These are phyloP conservation scores for Eubasilissa regina DNA, from an alignment of 1,140 invertebrate species.

Conservation along the genomic window DNA sequence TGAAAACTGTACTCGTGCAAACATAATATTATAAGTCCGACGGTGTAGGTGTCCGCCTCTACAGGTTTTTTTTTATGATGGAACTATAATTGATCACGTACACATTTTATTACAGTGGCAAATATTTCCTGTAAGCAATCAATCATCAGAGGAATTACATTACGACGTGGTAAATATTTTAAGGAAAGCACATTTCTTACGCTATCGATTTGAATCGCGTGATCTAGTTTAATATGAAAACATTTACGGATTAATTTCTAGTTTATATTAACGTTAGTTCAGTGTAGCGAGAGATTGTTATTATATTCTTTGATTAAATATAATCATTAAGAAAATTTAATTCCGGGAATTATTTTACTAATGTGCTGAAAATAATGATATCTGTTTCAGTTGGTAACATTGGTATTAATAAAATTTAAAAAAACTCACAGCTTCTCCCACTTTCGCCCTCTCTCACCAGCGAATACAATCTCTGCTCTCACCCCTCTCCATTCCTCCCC, in stretches of 20 bases:
- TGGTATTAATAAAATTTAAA: too few species aligned
- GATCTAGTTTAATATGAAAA: constrained; percentile 15
- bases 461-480: too few species aligned
- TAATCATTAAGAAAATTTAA: too few species aligned
- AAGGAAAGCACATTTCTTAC: background rate
- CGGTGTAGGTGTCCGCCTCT: background rate
- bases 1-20: background rate
- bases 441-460: too few species aligned
- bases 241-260: background rate
- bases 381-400: too few species aligned
- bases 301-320: too few species aligned
- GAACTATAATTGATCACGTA: constrained; percentile 27
- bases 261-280: too few species aligned
- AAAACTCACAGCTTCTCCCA: too few species aligned
- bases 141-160: constrained; percentile 13
- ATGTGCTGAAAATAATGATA: too few species aligned
- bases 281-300: too few species aligned
- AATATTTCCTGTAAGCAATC: constrained; percentile 3
- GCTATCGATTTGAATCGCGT: constrained; percentile 7
- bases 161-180: background rate
- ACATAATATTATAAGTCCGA: background rate
- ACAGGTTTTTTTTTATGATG: constrained; percentile 14
- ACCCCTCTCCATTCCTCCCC: too few species aligned
- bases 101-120: constrained; percentile 6
- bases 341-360: too few species aligned